Conservation (phyloP, 2,113 vertebrate species). For the Probosciger aterrimus region DNA sequence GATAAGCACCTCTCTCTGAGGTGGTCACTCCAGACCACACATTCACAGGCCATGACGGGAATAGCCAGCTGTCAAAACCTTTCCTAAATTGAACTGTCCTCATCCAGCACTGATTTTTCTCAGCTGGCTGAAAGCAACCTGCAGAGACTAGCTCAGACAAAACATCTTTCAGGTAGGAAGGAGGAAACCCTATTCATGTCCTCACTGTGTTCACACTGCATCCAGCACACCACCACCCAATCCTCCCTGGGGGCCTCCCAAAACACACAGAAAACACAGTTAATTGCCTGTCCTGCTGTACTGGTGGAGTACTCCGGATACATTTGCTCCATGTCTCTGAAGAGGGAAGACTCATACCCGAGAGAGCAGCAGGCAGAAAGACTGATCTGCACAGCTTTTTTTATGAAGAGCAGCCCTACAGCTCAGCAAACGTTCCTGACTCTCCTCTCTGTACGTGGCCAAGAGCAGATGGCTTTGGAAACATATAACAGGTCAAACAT, state of each 20-base stretch:
- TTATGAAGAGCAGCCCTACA: background rate
- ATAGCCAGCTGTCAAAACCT: background rate
- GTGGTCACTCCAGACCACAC: background rate
- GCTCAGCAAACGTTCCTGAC: background rate
- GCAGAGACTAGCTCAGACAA: background rate
- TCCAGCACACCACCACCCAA: too few relatives aligned
- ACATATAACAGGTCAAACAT: background rate
- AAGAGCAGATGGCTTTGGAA: background rate
- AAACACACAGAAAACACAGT: background rate
- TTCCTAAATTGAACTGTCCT: background rate
- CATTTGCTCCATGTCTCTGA: background rate
- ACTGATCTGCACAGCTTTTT: background rate
- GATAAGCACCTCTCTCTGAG: background rate
- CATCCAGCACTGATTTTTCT: background rate
- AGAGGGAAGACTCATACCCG: background rate
- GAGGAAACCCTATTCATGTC: background rate
- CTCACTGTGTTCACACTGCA: rapidly evolving
- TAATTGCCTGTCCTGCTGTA: background rate
- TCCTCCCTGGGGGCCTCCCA: background rate
- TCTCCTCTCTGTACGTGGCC: background rate
- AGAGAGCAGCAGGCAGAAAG: background rate
- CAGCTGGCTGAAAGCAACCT: background rate
- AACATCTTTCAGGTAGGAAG: background rate
- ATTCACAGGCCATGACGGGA: too few relatives aligned
- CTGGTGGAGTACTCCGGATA: background rate